Evolutionary conservation across 2,797 vertebrate species (phyloP), one percentile per base, ranked within the genome.

Genomic region (Petrocephalus sullivani): DNA sequence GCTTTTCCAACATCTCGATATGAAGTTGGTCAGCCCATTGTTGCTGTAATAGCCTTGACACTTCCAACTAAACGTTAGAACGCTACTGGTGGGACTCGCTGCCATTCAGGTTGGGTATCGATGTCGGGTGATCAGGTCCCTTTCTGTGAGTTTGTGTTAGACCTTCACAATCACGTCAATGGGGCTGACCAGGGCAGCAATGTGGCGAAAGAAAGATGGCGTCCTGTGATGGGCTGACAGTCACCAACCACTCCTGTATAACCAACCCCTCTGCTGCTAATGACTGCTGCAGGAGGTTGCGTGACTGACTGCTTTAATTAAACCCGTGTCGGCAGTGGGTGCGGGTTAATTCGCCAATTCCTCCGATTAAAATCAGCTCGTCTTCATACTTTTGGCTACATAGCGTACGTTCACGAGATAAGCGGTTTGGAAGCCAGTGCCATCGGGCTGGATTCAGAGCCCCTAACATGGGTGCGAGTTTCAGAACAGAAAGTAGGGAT

Each of bases 401-500:
- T 1, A 67, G 61, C n/a, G 56, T 33, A 58, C 4, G 4, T 9
- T n/a, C 4, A 12, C 0, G 4, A 12, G 60, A 90, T 85, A 81
- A 51, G 87, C 87, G 57, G 16, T 54, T 28, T 51, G 49, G 49
- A 9, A 51, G 8, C 49, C 49, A 51, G 49, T 7, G 49, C 49
- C 8, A 51, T 51, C 8, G 8, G 49, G 49, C 49, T 51, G 49
- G 49, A 51, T 51, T 54, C 46, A 54, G 82, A 9, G 82, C 9
- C 1, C 16, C 58, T 5, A 1, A 49, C 14, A 54, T 2, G 19
- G 6, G 9, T 28, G 28, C 12, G 49, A 19, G 61, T 21, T 21
- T 23, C 21, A 23, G 1, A n/a, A 67, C 19, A 37, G 84, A 12
- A 89, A 89, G 56, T 7, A 1, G 37, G 89, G 78, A 89, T 85